A percentile compares a stretch with the other conserved stretches of the same genome.
Conservation (phyloP, 2,113 vertebrate genomes). For the Sisor rabdophorus region DNA sequence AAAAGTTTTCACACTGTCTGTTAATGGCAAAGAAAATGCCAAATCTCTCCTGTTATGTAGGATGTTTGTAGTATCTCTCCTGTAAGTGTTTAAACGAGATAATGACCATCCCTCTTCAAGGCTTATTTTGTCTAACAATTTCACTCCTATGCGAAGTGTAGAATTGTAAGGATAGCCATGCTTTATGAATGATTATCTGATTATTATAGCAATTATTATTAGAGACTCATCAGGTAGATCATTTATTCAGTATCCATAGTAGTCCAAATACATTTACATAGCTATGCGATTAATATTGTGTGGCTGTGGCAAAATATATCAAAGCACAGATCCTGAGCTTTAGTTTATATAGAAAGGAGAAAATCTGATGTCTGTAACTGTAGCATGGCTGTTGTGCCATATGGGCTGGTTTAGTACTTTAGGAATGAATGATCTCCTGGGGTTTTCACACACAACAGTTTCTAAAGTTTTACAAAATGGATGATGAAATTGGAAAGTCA, state of each 20-base stretch:
- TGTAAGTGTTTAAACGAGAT: slow-evolving; percentile 29
- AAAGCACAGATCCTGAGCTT: too few relatives aligned
- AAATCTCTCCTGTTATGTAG: slow-evolving; percentile 20
- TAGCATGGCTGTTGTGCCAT: too few relatives aligned
- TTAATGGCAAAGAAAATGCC: not conserved
- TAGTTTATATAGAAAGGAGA: too few relatives aligned
- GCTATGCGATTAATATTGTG: too few relatives aligned
- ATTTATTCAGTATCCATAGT: not conserved
- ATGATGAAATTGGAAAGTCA: too few relatives aligned
- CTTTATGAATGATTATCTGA: not conserved
- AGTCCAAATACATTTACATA: too few relatives aligned
- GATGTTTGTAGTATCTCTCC: slow-evolving; percentile 23
- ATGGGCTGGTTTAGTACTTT: too few relatives aligned
- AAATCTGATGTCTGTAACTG: too few relatives aligned
- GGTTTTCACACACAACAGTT: too few relatives aligned
- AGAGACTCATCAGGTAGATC: not conserved
- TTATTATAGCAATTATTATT: not conserved
- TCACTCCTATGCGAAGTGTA: not conserved
- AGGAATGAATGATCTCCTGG: too few relatives aligned
- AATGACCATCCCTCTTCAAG: slow-evolving; percentile 36
- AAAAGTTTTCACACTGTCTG: slow-evolving; percentile 13
- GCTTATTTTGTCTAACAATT: slow-evolving; percentile 34
- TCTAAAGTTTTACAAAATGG: too few relatives aligned
- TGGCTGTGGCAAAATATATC: too few relatives aligned
- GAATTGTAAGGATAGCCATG: not conserved